A percentile compares a stretch with the other conserved stretches of the same genome.
phyloP scores from a whole-genome alignment of 2,888 invertebrate genomes.

The Rhorus exstirpatorius region DNA sequence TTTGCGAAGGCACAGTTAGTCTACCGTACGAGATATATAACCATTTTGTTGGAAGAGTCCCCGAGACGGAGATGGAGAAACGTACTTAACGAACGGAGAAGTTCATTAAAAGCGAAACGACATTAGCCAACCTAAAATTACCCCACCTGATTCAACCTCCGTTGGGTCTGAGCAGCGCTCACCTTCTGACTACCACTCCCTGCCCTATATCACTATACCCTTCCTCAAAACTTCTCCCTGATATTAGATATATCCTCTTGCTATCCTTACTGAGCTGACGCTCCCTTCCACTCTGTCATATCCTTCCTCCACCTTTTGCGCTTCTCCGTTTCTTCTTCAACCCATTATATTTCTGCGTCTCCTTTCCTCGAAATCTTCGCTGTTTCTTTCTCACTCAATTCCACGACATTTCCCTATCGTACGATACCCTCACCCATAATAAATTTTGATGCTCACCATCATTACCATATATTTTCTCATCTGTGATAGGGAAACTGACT shows the following conservation, averaged over 20 bases:
- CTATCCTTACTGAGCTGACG: slow-evolving; percentile 67
- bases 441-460: slow-evolving; percentile 34
- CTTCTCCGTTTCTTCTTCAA: slow-evolving; percentile 63
- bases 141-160: slow-evolving; percentile 79
- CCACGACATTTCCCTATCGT: slow-evolving; percentile 32
- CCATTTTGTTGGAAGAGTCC: slow-evolving; percentile 38
- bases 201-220: slow-evolving; percentile 50
- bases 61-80: slow-evolving; percentile 83
- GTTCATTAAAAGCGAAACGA: slow-evolving; percentile 86
- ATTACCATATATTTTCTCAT: slow-evolving; percentile 26
- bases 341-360: slow-evolving; percentile 68
- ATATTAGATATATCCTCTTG: slow-evolving; percentile 72
- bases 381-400: slow-evolving; percentile 48
- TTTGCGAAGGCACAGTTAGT: slow-evolving; percentile 55
- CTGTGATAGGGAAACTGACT: slow-evolving; percentile 1
- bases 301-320: slow-evolving; percentile 30
- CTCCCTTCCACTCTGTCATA: slow-evolving; percentile 63
- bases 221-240: slow-evolving; percentile 38
- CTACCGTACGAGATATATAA: slow-evolving; percentile 55
- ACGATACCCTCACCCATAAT: background rate
- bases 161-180: slow-evolving; percentile 65
- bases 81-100: slow-evolving; percentile 85
- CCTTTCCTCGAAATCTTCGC: slow-evolving; percentile 66
- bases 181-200: slow-evolving; percentile 69
- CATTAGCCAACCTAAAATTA: slow-evolving; percentile 86